phyloP scores from a whole-genome alignment of 2,113 vertebrate species.

The Sarotherodon lohbergeri region DNA sequence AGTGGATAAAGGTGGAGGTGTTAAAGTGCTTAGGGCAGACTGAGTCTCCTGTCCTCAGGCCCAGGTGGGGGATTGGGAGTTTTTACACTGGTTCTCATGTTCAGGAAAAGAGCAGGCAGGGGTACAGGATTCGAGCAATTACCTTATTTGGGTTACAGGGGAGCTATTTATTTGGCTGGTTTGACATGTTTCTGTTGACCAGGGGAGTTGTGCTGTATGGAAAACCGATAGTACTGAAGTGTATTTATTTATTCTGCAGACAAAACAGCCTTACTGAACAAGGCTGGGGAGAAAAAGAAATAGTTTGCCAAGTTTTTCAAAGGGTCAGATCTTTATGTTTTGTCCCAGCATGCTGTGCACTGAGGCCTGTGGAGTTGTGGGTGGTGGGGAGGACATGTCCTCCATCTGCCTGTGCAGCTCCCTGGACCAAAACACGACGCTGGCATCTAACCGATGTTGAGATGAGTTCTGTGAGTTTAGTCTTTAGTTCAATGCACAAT shows the following conservation, averaged over 20 bases:
- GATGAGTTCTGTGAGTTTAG: not conserved
- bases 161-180: constrained; percentile 63
- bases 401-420: constrained; percentile 31
- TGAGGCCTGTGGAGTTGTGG: constrained; percentile 18
- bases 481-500: not conserved
- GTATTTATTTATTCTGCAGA: constrained; percentile 62
- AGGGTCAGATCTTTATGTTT: not conserved
- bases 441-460: constrained; percentile 11
- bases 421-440: not conserved
- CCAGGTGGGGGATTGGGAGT: not conserved
- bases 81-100: constrained; percentile 31
- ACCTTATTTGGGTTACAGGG: constrained; percentile 62
- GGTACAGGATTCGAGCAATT: constrained; percentile 57
- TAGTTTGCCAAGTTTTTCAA: not conserved
- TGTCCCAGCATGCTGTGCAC: not conserved
- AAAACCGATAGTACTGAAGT: constrained; percentile 49
- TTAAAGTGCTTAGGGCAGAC: not conserved
- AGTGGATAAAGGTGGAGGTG: not conserved
- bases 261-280: constrained; percentile 43
- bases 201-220: constrained; percentile 21
- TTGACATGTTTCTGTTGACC: constrained; percentile 58
- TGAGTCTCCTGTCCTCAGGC: constrained; percentile 13
- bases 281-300: not conserved
- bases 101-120: constrained; percentile 46
- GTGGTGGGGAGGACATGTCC: constrained; percentile 41